Conservation (phyloP, 2,888 invertebrate species). For the Drosophila vallismaia region DNA sequence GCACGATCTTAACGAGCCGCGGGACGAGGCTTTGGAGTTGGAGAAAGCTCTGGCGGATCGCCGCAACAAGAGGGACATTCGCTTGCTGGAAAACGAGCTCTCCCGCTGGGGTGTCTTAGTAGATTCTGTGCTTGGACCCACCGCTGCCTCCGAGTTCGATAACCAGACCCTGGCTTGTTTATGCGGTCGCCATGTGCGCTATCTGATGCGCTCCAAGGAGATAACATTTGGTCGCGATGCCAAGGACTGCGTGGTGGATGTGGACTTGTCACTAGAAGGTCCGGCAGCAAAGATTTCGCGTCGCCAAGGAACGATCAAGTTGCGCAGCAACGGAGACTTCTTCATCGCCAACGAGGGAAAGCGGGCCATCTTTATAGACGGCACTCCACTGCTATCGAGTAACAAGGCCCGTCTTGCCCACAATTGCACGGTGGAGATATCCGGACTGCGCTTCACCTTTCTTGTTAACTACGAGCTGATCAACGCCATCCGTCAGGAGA, state of each 20-base stretch:
- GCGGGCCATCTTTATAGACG: constrained; percentile 96
- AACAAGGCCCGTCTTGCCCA: constrained; percentile 95
- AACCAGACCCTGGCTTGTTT: constrained; percentile 96
- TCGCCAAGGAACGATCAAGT: constrained; percentile 94
- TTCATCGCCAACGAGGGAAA: constrained; percentile 97
- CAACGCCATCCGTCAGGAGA: constrained; percentile 94
- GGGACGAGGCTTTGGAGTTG: constrained; percentile 92
- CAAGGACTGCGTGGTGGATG: constrained; percentile 94
- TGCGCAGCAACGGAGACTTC: constrained; percentile 97
- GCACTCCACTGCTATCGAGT: constrained; percentile 93
- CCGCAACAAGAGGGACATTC: constrained; percentile 92
- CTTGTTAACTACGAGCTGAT: constrained; percentile 96
- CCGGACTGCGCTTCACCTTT: constrained; percentile 96
- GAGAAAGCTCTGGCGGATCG: constrained; percentile 91
- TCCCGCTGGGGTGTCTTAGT: constrained; percentile 96
- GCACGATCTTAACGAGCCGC: constrained; percentile 90
- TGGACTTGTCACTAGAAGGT: constrained; percentile 96
- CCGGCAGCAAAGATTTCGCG: constrained; percentile 97
- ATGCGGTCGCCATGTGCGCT: constrained; percentile 95
- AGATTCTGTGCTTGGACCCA: constrained; percentile 93
- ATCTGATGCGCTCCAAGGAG: constrained; percentile 96
- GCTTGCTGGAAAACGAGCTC: constrained; percentile 94
- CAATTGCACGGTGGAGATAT: constrained; percentile 97
- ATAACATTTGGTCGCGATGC: constrained; percentile 96
- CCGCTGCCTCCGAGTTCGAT: constrained; percentile 93